Conservation (phyloP, 1,140 invertebrate species). For the Aethina tumida region DNA sequence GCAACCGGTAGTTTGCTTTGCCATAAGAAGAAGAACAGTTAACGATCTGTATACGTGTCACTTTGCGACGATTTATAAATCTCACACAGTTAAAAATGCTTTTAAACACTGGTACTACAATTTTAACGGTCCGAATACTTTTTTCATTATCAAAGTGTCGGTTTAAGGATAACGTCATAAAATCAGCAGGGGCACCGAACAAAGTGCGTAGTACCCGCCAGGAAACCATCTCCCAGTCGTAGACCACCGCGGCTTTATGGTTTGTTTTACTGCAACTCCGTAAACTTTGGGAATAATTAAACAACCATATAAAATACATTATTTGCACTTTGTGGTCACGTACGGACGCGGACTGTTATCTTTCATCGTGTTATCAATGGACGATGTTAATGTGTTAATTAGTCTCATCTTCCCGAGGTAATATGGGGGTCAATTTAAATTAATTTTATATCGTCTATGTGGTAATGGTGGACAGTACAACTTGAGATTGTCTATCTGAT, state of each 20-base stretch:
- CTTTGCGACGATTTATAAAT: too few relatives aligned
- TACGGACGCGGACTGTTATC: neutral
- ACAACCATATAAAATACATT: slow-evolving; percentile 3
- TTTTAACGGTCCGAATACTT: neutral
- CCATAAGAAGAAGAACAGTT: too few relatives aligned
- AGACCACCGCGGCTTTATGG: too few relatives aligned
- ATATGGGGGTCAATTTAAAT: neutral
- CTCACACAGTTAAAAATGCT: too few relatives aligned
- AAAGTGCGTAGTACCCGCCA: neutral
- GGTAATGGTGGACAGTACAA: too few relatives aligned
- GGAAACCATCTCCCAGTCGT: neutral
- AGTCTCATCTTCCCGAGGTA: neutral
- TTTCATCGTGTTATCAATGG: neutral
- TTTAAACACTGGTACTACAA: too few relatives aligned
- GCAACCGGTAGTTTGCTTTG: too few relatives aligned
- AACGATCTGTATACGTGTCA: too few relatives aligned
- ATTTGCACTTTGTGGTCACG: slow-evolving; percentile 2
- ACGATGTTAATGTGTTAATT: slow-evolving; percentile 1
- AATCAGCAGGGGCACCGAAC: neutral
- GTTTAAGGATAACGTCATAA: neutral
- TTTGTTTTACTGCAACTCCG: slow-evolving; percentile 1
- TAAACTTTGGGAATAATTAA: slow-evolving; percentile 4
- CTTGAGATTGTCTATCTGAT: too few relatives aligned
- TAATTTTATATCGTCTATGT: slow-evolving; percentile 1
- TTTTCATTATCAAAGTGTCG: neutral